Percentiles rank a stretch among this genome's conserved stretches.
Conservation (phyloP, 2,888 invertebrate genomes). For the Xanthostigma xanthostigma region DNA sequence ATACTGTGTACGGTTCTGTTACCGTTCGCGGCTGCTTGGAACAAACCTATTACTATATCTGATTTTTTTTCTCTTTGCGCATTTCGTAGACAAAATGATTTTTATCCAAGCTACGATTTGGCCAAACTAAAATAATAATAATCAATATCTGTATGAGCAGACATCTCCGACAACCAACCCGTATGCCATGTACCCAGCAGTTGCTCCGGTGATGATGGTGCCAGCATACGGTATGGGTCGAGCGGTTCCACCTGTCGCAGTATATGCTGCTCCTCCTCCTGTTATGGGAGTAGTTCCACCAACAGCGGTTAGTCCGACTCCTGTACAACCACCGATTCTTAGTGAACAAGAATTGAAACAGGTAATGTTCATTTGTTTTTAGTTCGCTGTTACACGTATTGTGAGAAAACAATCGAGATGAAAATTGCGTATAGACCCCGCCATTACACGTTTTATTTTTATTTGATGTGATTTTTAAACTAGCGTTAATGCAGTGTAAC, state of each 20-base stretch:
- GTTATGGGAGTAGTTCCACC: constrained; percentile 9
- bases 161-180: constrained; percentile 30
- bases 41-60: too few species aligned
- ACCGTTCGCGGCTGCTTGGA: too few species aligned
- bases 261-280: constrained; percentile 24
- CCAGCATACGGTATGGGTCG: too few species aligned
- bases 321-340: constrained; percentile 24
- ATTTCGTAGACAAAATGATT: too few species aligned
- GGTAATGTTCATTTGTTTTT: constrained; percentile 24
- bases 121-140: background rate
- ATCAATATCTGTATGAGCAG: constrained; percentile 15
- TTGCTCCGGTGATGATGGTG: constrained; percentile 21
- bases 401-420: background rate
- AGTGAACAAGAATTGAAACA: constrained; percentile 49
- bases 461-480: too few species aligned
- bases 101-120: too few species aligned
- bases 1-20: too few species aligned
- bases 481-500: too few species aligned
- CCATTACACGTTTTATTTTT: too few species aligned
- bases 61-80: too few species aligned
- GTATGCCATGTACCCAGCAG: constrained; percentile 26
- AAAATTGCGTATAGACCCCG: too few species aligned
- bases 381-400: background rate
- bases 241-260: constrained; percentile 33
- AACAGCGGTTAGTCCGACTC: constrained; percentile 19